These are phyloP conservation scores for Emmelina monodactyla DNA, from an alignment of 2,888 invertebrate species.

Conservation along the genomic window DNA sequence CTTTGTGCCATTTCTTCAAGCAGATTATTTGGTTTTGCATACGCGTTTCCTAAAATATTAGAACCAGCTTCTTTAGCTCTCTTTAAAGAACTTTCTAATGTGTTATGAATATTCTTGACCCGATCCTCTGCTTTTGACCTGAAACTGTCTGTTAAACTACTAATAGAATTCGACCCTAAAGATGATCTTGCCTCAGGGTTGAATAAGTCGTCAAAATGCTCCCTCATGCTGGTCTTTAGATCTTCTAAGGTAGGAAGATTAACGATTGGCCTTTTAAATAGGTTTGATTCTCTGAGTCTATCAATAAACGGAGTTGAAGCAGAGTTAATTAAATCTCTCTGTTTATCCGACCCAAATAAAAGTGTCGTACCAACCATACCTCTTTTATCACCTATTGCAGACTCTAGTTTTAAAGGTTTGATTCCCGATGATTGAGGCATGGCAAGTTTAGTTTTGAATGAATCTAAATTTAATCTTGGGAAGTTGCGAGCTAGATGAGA, in stretches of 20 bases:
- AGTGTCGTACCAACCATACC: constrained; percentile 22
- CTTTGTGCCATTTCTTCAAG: constrained; percentile 26
- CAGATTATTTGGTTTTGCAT: constrained; percentile 27
- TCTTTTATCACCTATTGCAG: constrained; percentile 22
- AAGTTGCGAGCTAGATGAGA: constrained; percentile 15
- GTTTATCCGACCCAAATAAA: constrained; percentile 21
- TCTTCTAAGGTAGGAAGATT: constrained; percentile 22
- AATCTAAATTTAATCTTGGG: constrained; percentile 25
- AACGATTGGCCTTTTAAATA: constrained; percentile 16
- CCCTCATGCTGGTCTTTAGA: constrained; percentile 17
- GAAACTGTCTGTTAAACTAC: constrained; percentile 23
- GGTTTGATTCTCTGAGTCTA: constrained; percentile 12
- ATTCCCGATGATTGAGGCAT: constrained; percentile 26
- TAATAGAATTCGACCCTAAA: constrained; percentile 13
- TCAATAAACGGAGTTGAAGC: constrained; percentile 13
- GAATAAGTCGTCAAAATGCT: constrained; percentile 20
- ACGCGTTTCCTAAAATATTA: constrained; percentile 17
- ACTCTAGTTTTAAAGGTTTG: constrained; percentile 27
- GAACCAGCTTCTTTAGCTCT: constrained; percentile 16
- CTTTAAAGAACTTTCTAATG: constrained; percentile 25
- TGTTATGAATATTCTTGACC: constrained; percentile 27
- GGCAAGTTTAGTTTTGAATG: constrained; percentile 28
- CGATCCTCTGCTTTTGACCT: constrained; percentile 27
- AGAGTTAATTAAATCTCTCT: no score
- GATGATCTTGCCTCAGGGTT: constrained; percentile 20